Conservation (phyloP, 2,888 invertebrate species). For the Ennomos erosarius region DNA sequence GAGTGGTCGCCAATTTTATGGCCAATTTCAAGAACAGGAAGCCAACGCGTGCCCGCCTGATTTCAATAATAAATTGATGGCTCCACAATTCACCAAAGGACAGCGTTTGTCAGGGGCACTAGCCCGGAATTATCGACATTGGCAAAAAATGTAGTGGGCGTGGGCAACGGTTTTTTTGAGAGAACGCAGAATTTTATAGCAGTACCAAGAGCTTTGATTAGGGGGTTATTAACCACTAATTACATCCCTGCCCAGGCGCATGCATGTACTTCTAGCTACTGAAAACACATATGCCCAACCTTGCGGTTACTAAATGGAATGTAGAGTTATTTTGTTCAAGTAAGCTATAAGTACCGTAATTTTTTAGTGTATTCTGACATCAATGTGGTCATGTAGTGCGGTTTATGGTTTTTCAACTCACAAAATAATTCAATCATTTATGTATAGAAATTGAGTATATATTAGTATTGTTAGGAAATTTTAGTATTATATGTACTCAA, state of each 20-base stretch:
- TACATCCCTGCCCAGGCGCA: conserved; percentile 39
- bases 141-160: conserved; percentile 72
- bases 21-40: conserved; percentile 78
- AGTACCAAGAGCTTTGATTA: conserved; percentile 70
- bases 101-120: conserved; percentile 66
- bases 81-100: conserved; percentile 66
- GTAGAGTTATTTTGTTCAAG: conserved; percentile 15
- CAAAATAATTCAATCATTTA: no score
- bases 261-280: conserved; percentile 39
- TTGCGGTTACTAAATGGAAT: conserved; percentile 42
- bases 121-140: conserved; percentile 78
- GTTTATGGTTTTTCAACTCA: no score
- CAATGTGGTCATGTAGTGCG: no score
- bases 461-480: no score
- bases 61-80: conserved; percentile 83
- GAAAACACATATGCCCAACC: conserved; percentile 39
- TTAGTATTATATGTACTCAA: no score
- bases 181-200: conserved; percentile 68
- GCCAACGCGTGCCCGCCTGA: conserved; percentile 69
- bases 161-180: conserved; percentile 71
- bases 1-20: conserved; percentile 80
- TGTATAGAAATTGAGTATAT: no score
- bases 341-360: not conserved
- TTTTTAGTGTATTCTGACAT: no score
- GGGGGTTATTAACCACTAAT: conserved; percentile 68